These are phyloP conservation scores for Augochlorella aurata DNA, from an alignment of 2,888 invertebrate genomes.

Conservation along the genomic window DNA sequence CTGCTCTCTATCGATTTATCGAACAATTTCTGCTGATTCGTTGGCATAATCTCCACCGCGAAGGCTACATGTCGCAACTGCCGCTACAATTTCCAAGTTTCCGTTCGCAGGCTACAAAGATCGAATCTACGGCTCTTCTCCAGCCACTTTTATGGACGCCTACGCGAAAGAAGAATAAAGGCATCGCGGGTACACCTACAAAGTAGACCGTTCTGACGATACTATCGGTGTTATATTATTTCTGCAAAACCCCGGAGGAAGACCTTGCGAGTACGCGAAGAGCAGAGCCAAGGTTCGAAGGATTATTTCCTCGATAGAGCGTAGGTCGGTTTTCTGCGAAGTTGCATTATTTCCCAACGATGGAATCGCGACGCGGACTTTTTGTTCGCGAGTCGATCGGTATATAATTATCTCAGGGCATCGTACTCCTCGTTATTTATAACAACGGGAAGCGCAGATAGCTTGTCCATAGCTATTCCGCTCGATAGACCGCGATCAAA, in stretches of 20 bases:
- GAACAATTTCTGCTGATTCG: background rate
- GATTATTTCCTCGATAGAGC: background rate
- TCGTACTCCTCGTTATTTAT: constrained; percentile 45
- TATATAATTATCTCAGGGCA: constrained; percentile 26
- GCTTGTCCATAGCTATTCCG: constrained; percentile 12
- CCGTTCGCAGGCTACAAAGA: background rate
- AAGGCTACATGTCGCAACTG: too few relatives aligned
- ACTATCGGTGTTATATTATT: background rate
- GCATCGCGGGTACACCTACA: background rate
- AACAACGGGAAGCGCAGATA: constrained; percentile 32
- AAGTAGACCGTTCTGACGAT: background rate
- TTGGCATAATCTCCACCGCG: background rate
- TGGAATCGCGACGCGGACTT: background rate
- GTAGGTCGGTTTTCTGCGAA: background rate
- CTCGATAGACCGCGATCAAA: constrained; percentile 23
- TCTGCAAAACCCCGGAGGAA: background rate
- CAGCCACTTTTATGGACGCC: background rate
- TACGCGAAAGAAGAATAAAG: background rate
- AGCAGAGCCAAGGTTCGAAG: background rate
- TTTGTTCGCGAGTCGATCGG: constrained; percentile 9
- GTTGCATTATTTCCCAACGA: background rate
- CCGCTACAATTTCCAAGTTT: background rate
- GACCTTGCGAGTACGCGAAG: background rate
- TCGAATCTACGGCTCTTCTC: background rate
- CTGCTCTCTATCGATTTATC: too few relatives aligned